These are phyloP conservation scores for Papilio polyxenes DNA, from an alignment of 1,140 invertebrate species.

Conservation along the genomic window DNA sequence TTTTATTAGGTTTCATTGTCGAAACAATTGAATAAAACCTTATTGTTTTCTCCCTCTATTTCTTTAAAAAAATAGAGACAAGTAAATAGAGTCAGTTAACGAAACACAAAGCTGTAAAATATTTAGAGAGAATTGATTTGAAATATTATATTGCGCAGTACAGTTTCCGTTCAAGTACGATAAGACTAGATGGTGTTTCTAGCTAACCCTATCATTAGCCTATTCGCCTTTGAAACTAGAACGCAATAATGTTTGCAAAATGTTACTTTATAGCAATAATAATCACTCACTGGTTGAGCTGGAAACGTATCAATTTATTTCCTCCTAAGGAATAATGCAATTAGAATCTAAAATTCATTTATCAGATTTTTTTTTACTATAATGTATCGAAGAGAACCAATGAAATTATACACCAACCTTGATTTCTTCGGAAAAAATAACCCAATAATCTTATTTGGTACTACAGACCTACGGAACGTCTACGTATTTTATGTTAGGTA, in stretches of 20 bases:
- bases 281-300: background rate
- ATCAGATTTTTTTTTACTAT: background rate
- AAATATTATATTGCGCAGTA: background rate
- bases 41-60: too few species aligned
- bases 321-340: background rate
- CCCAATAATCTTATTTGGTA: background rate
- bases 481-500: too few species aligned
- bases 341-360: background rate
- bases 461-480: background rate
- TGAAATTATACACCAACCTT: background rate
- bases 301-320: background rate
- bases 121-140: background rate
- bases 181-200: background rate
- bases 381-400: background rate
- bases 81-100: too few species aligned
- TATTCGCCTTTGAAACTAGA: constrained; percentile 3
- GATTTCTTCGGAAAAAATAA: constrained; percentile 16
- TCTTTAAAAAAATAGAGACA: too few species aligned
- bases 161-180: background rate
- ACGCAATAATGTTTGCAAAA: constrained; percentile 13
- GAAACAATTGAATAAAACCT: too few species aligned
- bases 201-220: constrained; percentile 3
- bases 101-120: too few species aligned
- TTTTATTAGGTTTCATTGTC: too few species aligned
- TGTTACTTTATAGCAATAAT: background rate